Base-by-base conservation (phyloP, 2,797 vertebrate genomes). In the Cirrhinus mrigala region DNA sequence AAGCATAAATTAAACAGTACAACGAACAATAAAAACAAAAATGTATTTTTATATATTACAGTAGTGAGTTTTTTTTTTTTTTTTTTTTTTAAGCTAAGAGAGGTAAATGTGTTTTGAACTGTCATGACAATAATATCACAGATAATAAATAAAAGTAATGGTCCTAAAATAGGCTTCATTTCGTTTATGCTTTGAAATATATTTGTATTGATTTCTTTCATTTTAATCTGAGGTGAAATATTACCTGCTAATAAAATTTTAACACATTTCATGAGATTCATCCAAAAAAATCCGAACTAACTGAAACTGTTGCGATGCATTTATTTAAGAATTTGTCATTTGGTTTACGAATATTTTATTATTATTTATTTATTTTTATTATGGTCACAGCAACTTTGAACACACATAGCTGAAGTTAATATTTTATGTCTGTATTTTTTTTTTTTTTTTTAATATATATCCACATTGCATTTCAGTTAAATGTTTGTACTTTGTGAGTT, bases 291-390 rank as follows among this genome's bases (percentile, higher is more conserved):
- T 44, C 29, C 16, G 27, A 64, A 29, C 11, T 0, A 50, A 33
- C 22, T 48, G 4, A 88, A 86, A 91, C 27, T 9, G 90, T 87
- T 90, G 91, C 91, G 88, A 92, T 90, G 89, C 95, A 95, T 96
- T 95, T 94, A 95, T 94, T 94, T 89, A 78, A 89, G 79, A 94
- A 95, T 94, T 94, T 94, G 94, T 94, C 91, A 69, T 92, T 94
- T 95, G 90, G 93, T 94, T 94, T 95, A 27, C 15, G 0, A 10
- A 94, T 94, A 79, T 88, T 85, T 90, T 79, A 84, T 93, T 93
- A 91, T 94, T 93, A 93, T 92, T 93, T 92, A 92, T 90, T 86
- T 89, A 91, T 91, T 94, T 95, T 95, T 95, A 94, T 92, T 20
- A 95, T 84, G 91, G 90, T 96, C 88, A 92, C 90, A 81, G 79